Evolutionary conservation across 2,888 invertebrate species (phyloP), one percentile per base, ranked within the genome.

Genomic region (Pseudeuparius sepicola): DNA sequence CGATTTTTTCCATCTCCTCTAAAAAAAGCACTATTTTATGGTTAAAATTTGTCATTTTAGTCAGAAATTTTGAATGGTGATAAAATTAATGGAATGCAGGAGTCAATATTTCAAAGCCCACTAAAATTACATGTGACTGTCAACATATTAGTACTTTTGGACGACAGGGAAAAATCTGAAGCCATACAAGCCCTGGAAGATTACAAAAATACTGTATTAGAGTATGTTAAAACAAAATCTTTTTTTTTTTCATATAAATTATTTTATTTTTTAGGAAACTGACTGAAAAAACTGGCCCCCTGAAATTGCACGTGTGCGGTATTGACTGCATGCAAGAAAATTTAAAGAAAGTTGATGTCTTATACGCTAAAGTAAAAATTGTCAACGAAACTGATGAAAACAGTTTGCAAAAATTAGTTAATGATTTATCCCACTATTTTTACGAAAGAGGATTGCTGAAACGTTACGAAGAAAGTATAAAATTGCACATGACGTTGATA

Each of bases 311-410:
- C 41, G 49, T 86, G n/a, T 65, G 70, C 51, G 92, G 90, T 2
- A 55, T 93, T 9, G 82, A 86, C 37, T 85, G 83, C 50, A 89
- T 93, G 88, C 88, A 90, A 55, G 86, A 88, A 56, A 89, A 94
- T 59, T 83, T 87, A 1, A 65, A 70, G 33, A 72, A 78, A 38
- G 79, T 83, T 1, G 64, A 79, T 53, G 76, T 96, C n/a, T 59
- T 96, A 3, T 96, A 85, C 60, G 87, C 77, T 0, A 70, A 73
- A 53, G 71, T 87, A 6, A 48, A 54, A 34, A 48, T 63, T 32
- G 45, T 53, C 10, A 53, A 61, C 40, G 61, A 65, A 42, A 66
- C 66, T 34, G 66, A 55, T 9, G 55, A 68, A n/a, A 57, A 61
- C 12, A 54, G 52, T 24, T 55, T 87, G 14, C 85, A 87, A 56